Evolutionary conservation across 1,140 invertebrate genomes (phyloP).

Genomic region (Papilio machaon): DNA sequence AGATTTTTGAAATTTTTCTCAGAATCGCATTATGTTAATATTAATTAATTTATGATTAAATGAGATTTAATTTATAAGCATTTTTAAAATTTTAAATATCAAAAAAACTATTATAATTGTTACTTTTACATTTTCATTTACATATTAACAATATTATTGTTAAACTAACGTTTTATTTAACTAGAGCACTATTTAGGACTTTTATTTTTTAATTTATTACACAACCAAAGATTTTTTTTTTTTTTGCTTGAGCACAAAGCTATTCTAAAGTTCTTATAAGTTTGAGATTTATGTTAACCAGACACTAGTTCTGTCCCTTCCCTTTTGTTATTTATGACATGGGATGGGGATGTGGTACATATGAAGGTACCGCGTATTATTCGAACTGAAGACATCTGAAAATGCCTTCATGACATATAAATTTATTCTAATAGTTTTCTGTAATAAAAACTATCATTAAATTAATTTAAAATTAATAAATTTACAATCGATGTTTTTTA

Average conservation of each 20-base stretch:
- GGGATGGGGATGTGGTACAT: not conserved
- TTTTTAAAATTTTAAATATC: no score
- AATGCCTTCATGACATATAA: not conserved
- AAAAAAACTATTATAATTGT: no score
- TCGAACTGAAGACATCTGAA: not conserved
- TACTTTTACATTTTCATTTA: no score
- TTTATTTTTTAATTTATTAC: no score
- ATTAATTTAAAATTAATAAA: no score
- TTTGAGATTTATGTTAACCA: conserved; percentile 14
- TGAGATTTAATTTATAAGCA: not conserved
- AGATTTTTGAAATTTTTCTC: not conserved
- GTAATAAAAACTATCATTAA: no score
- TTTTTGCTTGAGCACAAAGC: not conserved
- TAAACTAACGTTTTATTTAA: no score
- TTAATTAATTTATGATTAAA: no score
- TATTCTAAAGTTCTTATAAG: not conserved
- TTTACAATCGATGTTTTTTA: no score
- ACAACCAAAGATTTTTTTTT: no score
- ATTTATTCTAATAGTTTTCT: not conserved
- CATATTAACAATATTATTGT: no score
- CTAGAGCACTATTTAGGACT: no score
- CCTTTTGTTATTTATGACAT: not conserved
- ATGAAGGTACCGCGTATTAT: not conserved
- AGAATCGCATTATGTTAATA: not conserved
- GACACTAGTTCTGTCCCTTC: conserved; percentile 17